Percentiles rank a stretch among this genome's conserved stretches.
Evolutionary conservation across 2,113 vertebrate species (phyloP).

Genomic region (Notarius lentiginosus): DNA sequence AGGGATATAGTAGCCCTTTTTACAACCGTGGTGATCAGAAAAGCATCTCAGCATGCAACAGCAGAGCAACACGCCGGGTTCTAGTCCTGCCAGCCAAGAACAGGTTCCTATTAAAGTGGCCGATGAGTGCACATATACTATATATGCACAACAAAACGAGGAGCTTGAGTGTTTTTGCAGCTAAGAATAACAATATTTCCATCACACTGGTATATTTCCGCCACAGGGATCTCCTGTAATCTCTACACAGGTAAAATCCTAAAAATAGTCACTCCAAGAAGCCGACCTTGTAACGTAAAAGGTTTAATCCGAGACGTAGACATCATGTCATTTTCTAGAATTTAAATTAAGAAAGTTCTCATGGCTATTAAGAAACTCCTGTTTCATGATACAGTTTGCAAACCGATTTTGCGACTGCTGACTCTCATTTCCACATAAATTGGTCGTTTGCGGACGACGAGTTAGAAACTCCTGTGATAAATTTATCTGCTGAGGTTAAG

Average conservation of each 20-base stretch:
- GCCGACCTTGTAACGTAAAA: neutral
- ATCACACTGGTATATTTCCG: neutral
- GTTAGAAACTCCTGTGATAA: neutral
- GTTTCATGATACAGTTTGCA: too few relatives aligned
- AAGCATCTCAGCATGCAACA: too few relatives aligned
- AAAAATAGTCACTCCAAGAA: neutral
- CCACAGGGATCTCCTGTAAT: neutral
- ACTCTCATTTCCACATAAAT: neutral
- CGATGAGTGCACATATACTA: too few relatives aligned
- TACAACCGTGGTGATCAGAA: too few relatives aligned
- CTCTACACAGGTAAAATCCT: neutral
- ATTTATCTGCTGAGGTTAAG: neutral
- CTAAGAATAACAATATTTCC: neutral
- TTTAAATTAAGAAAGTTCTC: too few relatives aligned
- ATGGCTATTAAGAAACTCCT: too few relatives aligned
- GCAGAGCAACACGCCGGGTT: too few relatives aligned
- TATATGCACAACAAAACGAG: neutral
- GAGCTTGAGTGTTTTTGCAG: neutral
- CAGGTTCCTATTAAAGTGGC: too few relatives aligned
- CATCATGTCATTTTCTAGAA: neutral
- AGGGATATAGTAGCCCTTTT: too few relatives aligned
- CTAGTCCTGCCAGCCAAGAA: too few relatives aligned
- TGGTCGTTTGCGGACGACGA: too few relatives aligned
- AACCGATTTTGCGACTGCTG: too few relatives aligned
- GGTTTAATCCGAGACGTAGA: neutral